Evolutionary conservation across 2,888 invertebrate species (phyloP), one percentile per base, ranked within the genome.

Genomic region (Diloba caeruleocephala): DNA sequence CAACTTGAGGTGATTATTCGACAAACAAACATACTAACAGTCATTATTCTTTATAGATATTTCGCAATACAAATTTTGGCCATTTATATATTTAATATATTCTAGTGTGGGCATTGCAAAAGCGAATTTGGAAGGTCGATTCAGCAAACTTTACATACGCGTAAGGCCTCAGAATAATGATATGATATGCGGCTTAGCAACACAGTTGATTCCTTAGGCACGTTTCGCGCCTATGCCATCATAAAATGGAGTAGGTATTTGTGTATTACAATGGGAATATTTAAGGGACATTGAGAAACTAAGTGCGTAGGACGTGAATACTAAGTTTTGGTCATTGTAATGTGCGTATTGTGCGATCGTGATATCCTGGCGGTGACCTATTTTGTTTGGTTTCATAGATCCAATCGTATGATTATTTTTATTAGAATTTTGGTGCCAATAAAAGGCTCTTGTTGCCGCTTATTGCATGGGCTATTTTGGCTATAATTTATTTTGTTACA

Each of bases 91-190:
- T 32, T 43, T 69, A 67, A 73, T 64, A 55, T 76, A 76, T 78
- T 76, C 78, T 54, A 50, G 51, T 39, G 38, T 66, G 26, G 17
- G 61, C 52, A 65, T 62, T 34, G 56, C 51, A 38, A 65, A 68
- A 69, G 15, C 36, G 34, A 48, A 39, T 41, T 52, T 58, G 51
- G n/a, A n/a, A 78, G 76, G 76, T 73, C 71, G 65, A 57, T 56
- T 49, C 52, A 45, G 64, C 12, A 8, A 59, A 52, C 51, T 76
- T 70, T 64, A 51, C 66, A 71, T 75, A 64, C 42, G 58, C 55
- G n/a, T n/a, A 55, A 63, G 67, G 64, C 52, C 48, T 56, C 29
- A n/a, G 49, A 53, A 55, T 63, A 58, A 42, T 52, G 34, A 55
- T 42, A 52, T 34, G 21, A 37, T 25, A 7, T 39, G 34, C 14